Base-by-base conservation (phyloP, 1,140 invertebrate genomes). In the Leptinotarsa defecta region DNA sequence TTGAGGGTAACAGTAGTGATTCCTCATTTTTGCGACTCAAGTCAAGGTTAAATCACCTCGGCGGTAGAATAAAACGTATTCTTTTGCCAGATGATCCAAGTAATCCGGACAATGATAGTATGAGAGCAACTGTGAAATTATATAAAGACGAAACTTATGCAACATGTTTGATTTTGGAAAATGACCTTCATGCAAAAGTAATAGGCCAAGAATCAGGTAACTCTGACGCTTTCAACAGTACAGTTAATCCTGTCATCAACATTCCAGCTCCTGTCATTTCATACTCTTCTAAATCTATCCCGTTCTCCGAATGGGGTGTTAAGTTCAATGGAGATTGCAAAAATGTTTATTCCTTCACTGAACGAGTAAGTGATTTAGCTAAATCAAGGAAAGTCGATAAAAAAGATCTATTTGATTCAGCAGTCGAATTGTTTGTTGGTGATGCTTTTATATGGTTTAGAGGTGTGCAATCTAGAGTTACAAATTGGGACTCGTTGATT, bases 271-370 rank as follows among this genome's bases (percentile, higher is more conserved):
- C 49, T 13, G 15, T 57, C n/a, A n/a, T 57, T 13, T 57, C 52
- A 17, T 17, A 57, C n/a, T 1, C 63, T 22, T 34, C 27, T 34
- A 8, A 34, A 34, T 34, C 1, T 34, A 65, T 48, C 4, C 68
- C 68, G 4, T 4, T 69, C 4, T 69, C 24, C 4, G 24, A 69
- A 17, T 69, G 24, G 24, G 34, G 27, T 43, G 34, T 43, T 20
- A 69, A 34, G 34, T 69, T 69, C 43, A 48, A 48, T 48, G 68
- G 68, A 17, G 68, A 69, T 43, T 27, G 34, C 11, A 69, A 69
- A 48, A 48, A 19, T 17, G 17, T 69, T 13, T 48, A 43, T 69
- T 15, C 24, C 4, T 69, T 69, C 24, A 43, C 48, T 17, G 68
- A 69, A 69, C 20, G 27, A 22, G 19, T 48, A 17, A 48, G 11